Evolutionary conservation across 2,113 vertebrate species (phyloP).

Genomic region (Budorcas taxicolor): DNA sequence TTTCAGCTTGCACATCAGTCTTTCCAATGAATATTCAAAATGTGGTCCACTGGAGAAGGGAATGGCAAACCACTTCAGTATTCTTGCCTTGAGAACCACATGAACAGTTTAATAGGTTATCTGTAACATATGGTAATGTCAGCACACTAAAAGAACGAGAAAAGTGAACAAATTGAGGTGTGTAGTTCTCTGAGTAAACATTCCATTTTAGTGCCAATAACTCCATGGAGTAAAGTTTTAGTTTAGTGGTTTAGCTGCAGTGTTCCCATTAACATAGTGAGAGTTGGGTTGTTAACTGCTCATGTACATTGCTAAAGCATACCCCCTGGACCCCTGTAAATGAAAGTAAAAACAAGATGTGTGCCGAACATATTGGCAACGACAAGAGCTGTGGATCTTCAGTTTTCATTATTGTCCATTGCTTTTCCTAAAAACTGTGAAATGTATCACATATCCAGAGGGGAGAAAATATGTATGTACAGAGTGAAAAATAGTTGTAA

Average conservation of each 20-base stretch:
- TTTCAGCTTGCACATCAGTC: background rate
- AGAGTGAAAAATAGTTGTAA: background rate
- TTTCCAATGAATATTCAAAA: background rate
- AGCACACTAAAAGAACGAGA: background rate
- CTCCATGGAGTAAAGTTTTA: background rate
- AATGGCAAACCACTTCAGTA: background rate
- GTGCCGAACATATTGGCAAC: background rate
- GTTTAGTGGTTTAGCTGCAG: background rate
- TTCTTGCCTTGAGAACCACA: background rate
- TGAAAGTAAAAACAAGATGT: background rate
- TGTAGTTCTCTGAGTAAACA: background rate
- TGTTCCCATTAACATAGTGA: background rate
- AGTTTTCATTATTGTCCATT: background rate
- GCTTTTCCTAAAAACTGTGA: background rate
- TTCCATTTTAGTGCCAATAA: background rate
- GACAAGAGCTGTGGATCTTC: background rate
- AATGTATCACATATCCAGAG: background rate
- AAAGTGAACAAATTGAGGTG: background rate
- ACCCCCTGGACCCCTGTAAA: background rate
- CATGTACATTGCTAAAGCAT: background rate
- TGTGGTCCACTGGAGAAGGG: background rate
- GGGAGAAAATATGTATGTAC: background rate
- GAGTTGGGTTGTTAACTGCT: background rate
- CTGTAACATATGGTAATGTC: background rate
- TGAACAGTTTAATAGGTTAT: background rate